Base-by-base conservation (phyloP, 1,140 invertebrate species). In the Trachelipus rathkii region DNA sequence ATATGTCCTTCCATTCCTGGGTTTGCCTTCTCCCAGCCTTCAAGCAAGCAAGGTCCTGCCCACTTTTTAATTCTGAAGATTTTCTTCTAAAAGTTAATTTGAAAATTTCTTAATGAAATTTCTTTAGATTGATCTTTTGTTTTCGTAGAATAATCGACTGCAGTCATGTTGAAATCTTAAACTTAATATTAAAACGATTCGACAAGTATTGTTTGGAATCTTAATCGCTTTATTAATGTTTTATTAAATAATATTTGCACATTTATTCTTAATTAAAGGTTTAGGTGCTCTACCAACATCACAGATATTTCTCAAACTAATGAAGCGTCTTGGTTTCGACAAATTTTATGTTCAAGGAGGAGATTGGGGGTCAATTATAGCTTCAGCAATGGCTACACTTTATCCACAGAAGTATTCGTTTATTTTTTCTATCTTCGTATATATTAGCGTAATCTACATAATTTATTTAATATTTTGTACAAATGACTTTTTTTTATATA, bases 271-370 rank as follows among this genome's bases (percentile, higher is more conserved):
- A 33, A 33, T 71, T 19, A 7, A 77, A 80, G 85, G 85, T 0
- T 82, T 87, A 21, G 78, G 89, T 33, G 82, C 87, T 0, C 81
- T 88, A 11, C 86, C 93, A 84, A 88, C 91, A 0, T 89, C 89
- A 0, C 87, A 92, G 0, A 86, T 96, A 21, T 89, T 96, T 82
- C 89, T 90, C 46, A 94, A 92, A 83, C 85, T 97, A 13, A 96
- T 97, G 95, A 82, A 87, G 2, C 87, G 92, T 69, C 85, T 97
- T 0, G 92, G 92, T 0, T 88, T 89, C 83, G 82, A 91, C 0
- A 89, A 90, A 82, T 97, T 90, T 84, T 91, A 93, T 74, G 84
- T 91, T 0, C 95, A 97, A 84, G 94, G 94, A 6, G 94, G 94
- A 11, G 95, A 97, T 83, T 93, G 91, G 92, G 93, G 93, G 0